Conservation (phyloP, 1,140 invertebrate species). For the Anastatus disparis region DNA sequence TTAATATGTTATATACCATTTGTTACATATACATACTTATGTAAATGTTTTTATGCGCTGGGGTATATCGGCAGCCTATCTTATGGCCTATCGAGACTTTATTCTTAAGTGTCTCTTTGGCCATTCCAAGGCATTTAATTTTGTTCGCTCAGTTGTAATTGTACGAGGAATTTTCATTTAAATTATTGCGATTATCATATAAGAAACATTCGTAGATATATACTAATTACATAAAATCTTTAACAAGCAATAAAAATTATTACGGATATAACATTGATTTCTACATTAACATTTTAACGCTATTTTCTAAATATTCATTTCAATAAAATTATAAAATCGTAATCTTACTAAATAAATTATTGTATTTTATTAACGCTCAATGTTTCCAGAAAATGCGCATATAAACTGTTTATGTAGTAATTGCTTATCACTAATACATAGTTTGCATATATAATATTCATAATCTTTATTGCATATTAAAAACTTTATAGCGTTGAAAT, state of each 20-base stretch:
- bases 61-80: neutral
- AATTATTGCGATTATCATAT: constrained; percentile 5
- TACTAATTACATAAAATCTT: neutral
- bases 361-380: too few relatives aligned
- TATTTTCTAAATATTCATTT: neutral
- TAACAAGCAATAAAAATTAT: neutral
- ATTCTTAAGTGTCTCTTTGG: constrained; percentile 28
- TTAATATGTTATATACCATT: neutral
- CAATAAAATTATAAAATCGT: too few relatives aligned
- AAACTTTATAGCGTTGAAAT: too few relatives aligned
- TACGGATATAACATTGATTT: too few relatives aligned
- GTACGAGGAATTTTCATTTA: constrained; percentile 18
- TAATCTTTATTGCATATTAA: too few relatives aligned
- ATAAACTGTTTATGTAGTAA: too few relatives aligned
- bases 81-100: neutral
- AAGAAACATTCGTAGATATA: neutral
- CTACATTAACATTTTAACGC: neutral
- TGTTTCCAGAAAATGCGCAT: too few relatives aligned
- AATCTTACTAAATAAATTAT: too few relatives aligned
- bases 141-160: constrained; percentile 8
- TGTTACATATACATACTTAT: too few relatives aligned
- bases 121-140: constrained; percentile 21
- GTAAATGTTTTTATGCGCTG: too few relatives aligned
- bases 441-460: too few relatives aligned
- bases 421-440: too few relatives aligned